phyloP scores from a whole-genome alignment of 2,797 vertebrate genomes.

The Acrocephalus scirpaceus region DNA sequence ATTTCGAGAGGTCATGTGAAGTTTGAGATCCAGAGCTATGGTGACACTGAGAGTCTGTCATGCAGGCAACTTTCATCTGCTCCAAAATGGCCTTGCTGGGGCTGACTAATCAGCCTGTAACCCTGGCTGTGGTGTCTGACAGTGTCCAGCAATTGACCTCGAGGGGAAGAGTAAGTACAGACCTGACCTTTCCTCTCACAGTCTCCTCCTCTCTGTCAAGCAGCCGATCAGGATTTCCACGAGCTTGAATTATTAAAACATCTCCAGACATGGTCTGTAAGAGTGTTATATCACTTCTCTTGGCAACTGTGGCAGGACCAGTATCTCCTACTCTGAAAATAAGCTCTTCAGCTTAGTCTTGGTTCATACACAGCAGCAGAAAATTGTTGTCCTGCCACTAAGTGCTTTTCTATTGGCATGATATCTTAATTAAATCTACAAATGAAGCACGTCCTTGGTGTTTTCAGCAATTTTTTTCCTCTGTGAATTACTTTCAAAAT shows the following conservation, averaged over 20 bases:
- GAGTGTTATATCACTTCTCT: background rate
- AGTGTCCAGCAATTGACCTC: background rate
- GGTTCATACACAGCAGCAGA: background rate
- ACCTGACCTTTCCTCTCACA: background rate
- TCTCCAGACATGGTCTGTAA: background rate
- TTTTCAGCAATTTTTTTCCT: background rate
- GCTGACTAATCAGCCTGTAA: background rate
- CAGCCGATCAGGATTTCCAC: background rate
- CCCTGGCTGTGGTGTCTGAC: rapidly evolving
- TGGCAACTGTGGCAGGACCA: background rate
- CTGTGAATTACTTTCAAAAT: constrained; percentile 13
- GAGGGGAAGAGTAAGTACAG: background rate
- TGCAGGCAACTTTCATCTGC: background rate
- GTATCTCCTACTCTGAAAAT: background rate
- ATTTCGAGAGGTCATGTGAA: rapidly evolving
- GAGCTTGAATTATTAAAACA: background rate
- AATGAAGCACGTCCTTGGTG: background rate
- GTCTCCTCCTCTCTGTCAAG: background rate
- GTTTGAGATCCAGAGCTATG: background rate
- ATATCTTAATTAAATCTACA: constrained; percentile 52
- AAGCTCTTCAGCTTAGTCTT: background rate
- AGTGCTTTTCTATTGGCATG: background rate
- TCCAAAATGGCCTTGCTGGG: background rate
- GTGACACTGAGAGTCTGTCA: background rate
- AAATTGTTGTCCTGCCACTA: background rate